Percentiles rank a stretch among this genome's conserved stretches.
Evolutionary conservation across 2,797 vertebrate genomes (phyloP).

Genomic region (Poeciliopsis infans): DNA sequence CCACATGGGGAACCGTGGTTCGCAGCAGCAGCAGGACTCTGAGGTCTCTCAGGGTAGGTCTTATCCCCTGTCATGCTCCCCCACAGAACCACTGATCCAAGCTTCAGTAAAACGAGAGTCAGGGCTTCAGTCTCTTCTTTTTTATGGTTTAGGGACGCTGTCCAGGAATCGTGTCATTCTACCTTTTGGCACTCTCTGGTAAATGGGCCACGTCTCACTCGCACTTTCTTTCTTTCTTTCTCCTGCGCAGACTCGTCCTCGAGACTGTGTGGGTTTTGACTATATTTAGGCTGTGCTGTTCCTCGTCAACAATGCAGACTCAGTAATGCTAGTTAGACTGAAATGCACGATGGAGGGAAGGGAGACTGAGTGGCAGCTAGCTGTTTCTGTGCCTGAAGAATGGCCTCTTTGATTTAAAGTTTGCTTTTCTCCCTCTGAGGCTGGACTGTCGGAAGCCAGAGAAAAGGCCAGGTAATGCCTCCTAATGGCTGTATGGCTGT

Average conservation of each 20-base stretch:
- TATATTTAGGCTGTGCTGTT: constrained; percentile 90
- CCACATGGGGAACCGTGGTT: constrained; percentile 79
- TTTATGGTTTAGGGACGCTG: constrained; percentile 23
- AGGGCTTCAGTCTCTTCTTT: constrained; percentile 31
- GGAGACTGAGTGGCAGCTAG: constrained; percentile 38
- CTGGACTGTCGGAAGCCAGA: constrained; percentile 39
- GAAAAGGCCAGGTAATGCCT: constrained; percentile 55
- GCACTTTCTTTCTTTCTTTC: constrained; percentile 56
- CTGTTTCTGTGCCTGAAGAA: constrained; percentile 40
- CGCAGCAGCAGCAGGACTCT: constrained; percentile 68
- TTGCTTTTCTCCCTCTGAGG: constrained; percentile 26
- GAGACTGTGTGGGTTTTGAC: constrained; percentile 77
- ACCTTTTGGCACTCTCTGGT: constrained; percentile 39
- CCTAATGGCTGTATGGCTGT: constrained; percentile 24
- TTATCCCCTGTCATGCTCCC: background rate
- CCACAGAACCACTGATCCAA: background rate
- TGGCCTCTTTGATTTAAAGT: constrained; percentile 50
- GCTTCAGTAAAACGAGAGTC: constrained; percentile 32
- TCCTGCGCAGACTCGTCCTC: constrained; percentile 46
- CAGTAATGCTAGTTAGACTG: constrained; percentile 82
- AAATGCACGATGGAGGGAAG: constrained; percentile 58
- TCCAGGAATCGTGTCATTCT: constrained; percentile 54
- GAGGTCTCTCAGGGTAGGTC: constrained; percentile 80
- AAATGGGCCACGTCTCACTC: constrained; percentile 28
- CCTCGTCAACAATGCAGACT: constrained; percentile 80